Percentiles rank a stretch among this genome's conserved stretches.
Conservation (phyloP, 2,113 vertebrate genomes). For the Phaethon lepturus region DNA sequence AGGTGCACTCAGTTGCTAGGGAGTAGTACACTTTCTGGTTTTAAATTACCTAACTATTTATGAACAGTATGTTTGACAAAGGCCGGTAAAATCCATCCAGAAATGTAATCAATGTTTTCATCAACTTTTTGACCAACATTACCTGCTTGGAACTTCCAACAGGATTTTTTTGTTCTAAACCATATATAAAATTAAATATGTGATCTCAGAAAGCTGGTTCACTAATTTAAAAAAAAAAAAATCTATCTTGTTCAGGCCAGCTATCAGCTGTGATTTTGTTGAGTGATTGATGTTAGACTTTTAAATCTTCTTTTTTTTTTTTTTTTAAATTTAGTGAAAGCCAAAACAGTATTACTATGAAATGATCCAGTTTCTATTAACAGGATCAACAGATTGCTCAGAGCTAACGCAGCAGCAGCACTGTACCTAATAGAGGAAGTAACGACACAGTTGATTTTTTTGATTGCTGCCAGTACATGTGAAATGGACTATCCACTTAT, state of each 20-base stretch:
- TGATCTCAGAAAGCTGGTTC: background rate
- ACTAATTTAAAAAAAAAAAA: background rate
- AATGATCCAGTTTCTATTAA: background rate
- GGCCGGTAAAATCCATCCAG: background rate
- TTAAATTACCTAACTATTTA: background rate
- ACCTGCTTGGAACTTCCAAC: background rate
- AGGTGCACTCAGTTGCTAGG: accelerated
- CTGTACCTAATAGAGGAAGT: background rate
- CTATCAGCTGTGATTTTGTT: background rate
- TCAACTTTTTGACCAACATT: background rate
- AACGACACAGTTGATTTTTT: background rate
- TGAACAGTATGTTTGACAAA: background rate
- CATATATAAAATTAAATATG: background rate
- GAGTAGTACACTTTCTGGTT: background rate
- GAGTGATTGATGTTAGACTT: background rate
- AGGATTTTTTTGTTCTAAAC: background rate
- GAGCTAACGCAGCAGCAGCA: background rate
- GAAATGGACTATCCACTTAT: background rate
- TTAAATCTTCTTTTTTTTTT: background rate
- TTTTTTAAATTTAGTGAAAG: background rate
- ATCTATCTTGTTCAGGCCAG: background rate
- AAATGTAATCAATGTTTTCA: background rate
- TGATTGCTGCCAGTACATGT: background rate
- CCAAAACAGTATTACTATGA: background rate
- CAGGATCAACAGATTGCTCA: background rate